Base-by-base conservation (phyloP, 1,140 invertebrate genomes). In the Theocolax elegans region DNA sequence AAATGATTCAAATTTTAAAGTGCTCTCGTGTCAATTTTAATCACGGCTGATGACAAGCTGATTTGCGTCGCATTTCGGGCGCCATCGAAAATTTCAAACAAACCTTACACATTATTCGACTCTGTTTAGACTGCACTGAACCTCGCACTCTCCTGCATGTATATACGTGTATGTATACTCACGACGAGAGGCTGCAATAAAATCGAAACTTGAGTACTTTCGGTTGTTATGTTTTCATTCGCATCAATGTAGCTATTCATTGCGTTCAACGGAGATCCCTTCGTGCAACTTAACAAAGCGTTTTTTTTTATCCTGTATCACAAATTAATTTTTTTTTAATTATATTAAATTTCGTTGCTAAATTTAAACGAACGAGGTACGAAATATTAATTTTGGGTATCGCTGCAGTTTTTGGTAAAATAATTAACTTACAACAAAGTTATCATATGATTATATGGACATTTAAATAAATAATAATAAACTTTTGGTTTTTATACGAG, bases 191-290 rank as follows among this genome's bases (percentile, higher is more conserved):
- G n/a, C n/a, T n/a, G n/a, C 64, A 56, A 67, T 59, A 59, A 67
- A 67, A 48, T 67, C 65, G 64, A 56, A 56, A 66, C 40, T 29
- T 12, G 65, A 67, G 65, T 23, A 29, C 49, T 27, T 23, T 54
- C n/a, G n/a, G 23, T 29, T 66, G 56, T 66, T 66, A 56, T 58
- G 13, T 56, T 56, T 56, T 56, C 17, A 17, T 66, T 35, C 51
- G 49, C 25, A 49, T 66, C 64, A 66, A 66, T 66, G 64, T 54
- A 46, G 51, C 64, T 51, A 66, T 66, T 66, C 64, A 66, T 56
- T 40, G 38, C 17, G 17, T 35, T 3, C 17, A 27, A 15, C 1
- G n/a, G 46, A 46, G 25, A 49, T 21, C 58, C 4, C n/a, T 31
- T n/a, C n/a, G n/a, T n/a, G n/a, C n/a, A n/a, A n/a, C n/a, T n/a